Conservation (phyloP, 92 coral and sea anemone species). For the Blastomussa wellsi region DNA sequence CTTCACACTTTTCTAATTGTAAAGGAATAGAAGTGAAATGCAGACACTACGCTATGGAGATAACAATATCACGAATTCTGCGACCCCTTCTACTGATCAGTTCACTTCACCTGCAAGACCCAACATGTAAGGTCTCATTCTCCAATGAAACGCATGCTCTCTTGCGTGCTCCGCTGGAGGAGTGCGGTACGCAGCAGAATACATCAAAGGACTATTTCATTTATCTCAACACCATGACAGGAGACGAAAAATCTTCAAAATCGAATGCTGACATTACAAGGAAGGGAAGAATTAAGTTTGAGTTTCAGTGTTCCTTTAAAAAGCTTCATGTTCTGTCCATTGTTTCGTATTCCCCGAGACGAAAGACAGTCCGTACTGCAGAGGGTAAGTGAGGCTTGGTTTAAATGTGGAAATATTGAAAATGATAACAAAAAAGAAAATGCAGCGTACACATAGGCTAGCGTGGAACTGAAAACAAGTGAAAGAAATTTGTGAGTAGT, state of each 20-base stretch:
- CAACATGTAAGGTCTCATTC: constrained; percentile 49
- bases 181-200: constrained; percentile 73
- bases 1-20: not conserved
- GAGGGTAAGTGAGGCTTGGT: constrained; percentile 53
- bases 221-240: constrained; percentile 62
- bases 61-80: constrained; percentile 26
- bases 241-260: constrained; percentile 42
- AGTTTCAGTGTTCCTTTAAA: constrained; percentile 35
- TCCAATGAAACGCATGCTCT: constrained; percentile 65
- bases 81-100: constrained; percentile 29
- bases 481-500: too few relatives aligned
- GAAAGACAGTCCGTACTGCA: constrained; percentile 50
- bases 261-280: constrained; percentile 52
- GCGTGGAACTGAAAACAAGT: not conserved
- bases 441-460: not conserved
- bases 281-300: constrained; percentile 29
- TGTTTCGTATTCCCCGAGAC: constrained; percentile 71
- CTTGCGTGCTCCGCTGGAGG: constrained; percentile 72
- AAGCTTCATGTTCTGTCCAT: constrained; percentile 56
- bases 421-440: not conserved
- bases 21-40: constrained; percentile 53
- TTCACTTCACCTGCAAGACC: constrained; percentile 59
- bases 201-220: constrained; percentile 30
- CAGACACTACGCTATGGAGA: constrained; percentile 47
- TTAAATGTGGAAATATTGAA: not conserved